Base-by-base conservation (phyloP, 2,888 invertebrate genomes). In the Cosmia trapezina region DNA sequence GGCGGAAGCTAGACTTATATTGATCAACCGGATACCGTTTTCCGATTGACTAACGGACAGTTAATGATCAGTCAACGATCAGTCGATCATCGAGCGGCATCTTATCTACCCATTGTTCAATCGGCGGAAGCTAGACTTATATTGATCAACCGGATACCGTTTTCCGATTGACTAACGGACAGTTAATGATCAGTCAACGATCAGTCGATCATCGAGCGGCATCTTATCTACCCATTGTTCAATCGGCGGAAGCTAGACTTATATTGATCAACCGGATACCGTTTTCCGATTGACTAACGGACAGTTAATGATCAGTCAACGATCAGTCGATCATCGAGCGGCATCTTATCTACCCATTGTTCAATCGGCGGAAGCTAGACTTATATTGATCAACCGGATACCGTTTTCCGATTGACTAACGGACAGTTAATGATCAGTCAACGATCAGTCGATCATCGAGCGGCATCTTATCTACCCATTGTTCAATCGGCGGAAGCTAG, bases 331-430 rank as follows among this genome's bases (percentile, higher is more conserved):
- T 69, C 22, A 22, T 56, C 8, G 11, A 71, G n/a, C n/a, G 14
- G 2, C 2, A 41, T 47, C n/a, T 70, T 43, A 49, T 33, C 14
- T 37, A 37, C 37, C 9, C 14, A 22, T 73, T 54, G 19, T 56
- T 75, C 76, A 73, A 76, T 73, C 56, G 14, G 41, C 66, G 76
- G 76, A 73, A 66, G 54, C 2, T 41, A 45, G 54, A 33, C 76
- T 43, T 47, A 54, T 56, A n/a, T n/a, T n/a, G n/a, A 54, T 41
- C 47, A 47, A 65, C 28, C 54, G 47, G 53, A 73, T 56, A 66
- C 37, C 19, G 66, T 22, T 65, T 65, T 54, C n/a, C n/a, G 41
- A 56, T 67, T 22, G 19, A 47, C n/a, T 54, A 74, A 66, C 47
- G 41, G 28, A 41, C n/a, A n/a, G 37, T 19, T 64, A 63, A 69